Base-by-base conservation (phyloP, 2,797 vertebrate species). In the Gila robusta region DNA sequence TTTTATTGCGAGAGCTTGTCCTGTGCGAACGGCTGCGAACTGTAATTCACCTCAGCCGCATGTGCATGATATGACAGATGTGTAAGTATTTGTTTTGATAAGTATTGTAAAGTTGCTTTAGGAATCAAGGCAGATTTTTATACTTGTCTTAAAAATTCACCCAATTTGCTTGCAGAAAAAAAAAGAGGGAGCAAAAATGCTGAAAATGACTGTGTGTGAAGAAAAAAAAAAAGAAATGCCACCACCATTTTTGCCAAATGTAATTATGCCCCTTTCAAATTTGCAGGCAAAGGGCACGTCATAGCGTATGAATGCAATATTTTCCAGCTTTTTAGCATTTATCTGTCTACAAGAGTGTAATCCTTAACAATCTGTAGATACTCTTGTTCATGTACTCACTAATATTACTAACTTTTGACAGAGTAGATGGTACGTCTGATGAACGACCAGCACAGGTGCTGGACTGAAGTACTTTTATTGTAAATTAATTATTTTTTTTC, bases 281-380 rank as follows among this genome's bases (percentile, higher is more conserved):
- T 32, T 54, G 39, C 23, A 78, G 41, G 72, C 39, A 59, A 66
- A 26, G 26, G 74, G 44, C 59, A 26, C 8, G 19, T 77, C 59
- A 77, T 77, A 84, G 86, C 91, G 90, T 88, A 84, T 90, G 87
- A 91, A 71, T 47, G 82, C 92, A 88, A 90, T 88, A 81, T 88
- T 84, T 90, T 90, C 91, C 83, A 91, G 87, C 92, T 76, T 37
- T 93, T 92, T 87, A 73, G 59, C 72, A 16, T 85, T 93, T 91
- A 82, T 91, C 89, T 71, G 47, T 86, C 80, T 78, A 32, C 67
- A 79, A 73, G 77, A 84, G 78, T 81, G 62, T 77, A 87, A 62
- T 62, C 72, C 79, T 85, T 88, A 85, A 76, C 82, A 64, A 71
- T 76, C 32, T 64, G 72, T 85, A 88, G 79, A 85, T 56, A 19